Base-by-base conservation (phyloP, 2,797 vertebrate species). In the Petrocephalus sullivani region DNA sequence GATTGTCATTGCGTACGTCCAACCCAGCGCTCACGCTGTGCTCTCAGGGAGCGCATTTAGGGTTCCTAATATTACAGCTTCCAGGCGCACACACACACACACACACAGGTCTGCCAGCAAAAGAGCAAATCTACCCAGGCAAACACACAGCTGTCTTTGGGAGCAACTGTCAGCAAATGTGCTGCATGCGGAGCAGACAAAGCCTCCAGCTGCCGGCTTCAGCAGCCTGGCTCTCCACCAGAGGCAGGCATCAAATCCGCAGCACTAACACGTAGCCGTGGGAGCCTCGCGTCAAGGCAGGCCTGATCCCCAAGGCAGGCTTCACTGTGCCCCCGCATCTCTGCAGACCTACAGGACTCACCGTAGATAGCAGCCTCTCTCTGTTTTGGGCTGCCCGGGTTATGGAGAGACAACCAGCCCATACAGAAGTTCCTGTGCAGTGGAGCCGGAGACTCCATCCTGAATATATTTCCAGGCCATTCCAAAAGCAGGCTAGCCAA, bases 1-100 rank as follows among this genome's bases (percentile, higher is more conserved):
- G 95, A 96, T 96, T 96, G 96, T 96, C 95, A 91, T 93, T 90
- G 95, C 95, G 92, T 94, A 95, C 90, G 88, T 87, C 23, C 23
- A 64, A 14, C 14, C 28, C 28, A 54, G 51, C 51, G n/a, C 49
- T 54, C 46, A 56, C 2, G 33, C 14, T 86, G 84, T n/a, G 33
- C 16, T 86, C 56, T 37, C 56, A 58, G 46, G 41, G 23, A 28
- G 12, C 23, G 21, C 53, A 16, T 6, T 23, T 6, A 46, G 16
- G 37, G 9, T 49, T 37, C 10, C 71, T 78, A 41, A 78, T n/a
- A 78, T 78, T 37, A 23, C 54, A 19, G 56, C 10, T 37, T 58
- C 1, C 5, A 37, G 53, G 51, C 46, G 56, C 4, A 1, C 21
- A 83, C 49, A 28, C 71, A 75, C 67, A 51, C 46, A 51, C 49